Percentiles rank a stretch among this genome's conserved stretches.
Conservation (phyloP, 2,797 vertebrate genomes). For the Linurgus olivaceus region DNA sequence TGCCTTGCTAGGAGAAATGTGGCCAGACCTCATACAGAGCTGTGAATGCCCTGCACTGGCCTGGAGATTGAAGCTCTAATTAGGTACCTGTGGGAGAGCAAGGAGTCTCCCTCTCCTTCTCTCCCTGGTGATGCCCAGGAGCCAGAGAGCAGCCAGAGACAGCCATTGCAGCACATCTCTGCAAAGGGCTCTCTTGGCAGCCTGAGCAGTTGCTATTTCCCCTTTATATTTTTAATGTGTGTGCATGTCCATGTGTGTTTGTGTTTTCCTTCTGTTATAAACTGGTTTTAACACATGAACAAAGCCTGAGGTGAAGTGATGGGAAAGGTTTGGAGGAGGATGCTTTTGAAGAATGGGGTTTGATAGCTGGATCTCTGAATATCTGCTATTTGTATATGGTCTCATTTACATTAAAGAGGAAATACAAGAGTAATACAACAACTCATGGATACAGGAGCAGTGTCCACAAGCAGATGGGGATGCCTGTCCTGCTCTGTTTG, state of each 20-base stretch:
- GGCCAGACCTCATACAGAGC: background rate
- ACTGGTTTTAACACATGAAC: background rate
- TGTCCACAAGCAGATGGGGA: background rate
- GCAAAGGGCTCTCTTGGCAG: background rate
- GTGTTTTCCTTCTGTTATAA: background rate
- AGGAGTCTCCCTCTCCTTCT: background rate
- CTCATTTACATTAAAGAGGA: background rate
- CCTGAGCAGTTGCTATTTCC: background rate
- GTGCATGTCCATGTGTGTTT: background rate
- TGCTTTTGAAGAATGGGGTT: background rate
- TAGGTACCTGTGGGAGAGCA: background rate
- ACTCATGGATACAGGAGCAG: background rate
- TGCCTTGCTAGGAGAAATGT: background rate
- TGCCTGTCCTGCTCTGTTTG: background rate
- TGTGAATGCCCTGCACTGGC: rapidly evolving
- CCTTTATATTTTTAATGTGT: background rate
- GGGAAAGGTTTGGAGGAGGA: background rate
- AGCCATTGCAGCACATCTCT: background rate
- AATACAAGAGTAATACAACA: background rate
- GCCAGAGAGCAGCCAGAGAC: background rate
- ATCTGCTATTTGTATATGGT: background rate
- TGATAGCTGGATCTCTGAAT: background rate
- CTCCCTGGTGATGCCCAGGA: background rate
- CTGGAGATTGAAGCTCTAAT: background rate
- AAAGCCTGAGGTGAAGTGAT: background rate